Conservation (phyloP, 2,888 invertebrate species). For the Acleris holmiana region DNA sequence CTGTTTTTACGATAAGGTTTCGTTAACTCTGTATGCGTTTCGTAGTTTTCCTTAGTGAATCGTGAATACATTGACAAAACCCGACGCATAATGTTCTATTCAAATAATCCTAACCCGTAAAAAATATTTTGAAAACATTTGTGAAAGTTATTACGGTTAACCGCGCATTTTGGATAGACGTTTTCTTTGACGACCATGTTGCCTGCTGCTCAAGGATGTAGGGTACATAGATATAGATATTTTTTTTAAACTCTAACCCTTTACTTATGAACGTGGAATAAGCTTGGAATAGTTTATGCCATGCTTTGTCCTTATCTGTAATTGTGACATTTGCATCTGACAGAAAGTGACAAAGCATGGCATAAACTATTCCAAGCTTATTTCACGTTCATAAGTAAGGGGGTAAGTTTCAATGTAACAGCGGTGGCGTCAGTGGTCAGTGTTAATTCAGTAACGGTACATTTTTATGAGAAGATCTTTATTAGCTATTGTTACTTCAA, state of each 20-base stretch:
- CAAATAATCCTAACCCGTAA: slow-evolving; percentile 1
- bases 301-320: too few species aligned
- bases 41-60: not conserved
- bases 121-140: slow-evolving; percentile 38
- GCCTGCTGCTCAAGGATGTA: not conserved
- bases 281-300: too few species aligned
- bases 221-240: slow-evolving; percentile 11
- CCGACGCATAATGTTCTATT: not conserved
- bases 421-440: slow-evolving; percentile 11
- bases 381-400: too few species aligned
- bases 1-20: slow-evolving; percentile 19
- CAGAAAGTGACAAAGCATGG: too few species aligned
- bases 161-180: slow-evolving; percentile 39
- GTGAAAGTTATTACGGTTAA: slow-evolving; percentile 42
- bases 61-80: not conserved
- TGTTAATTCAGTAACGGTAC: slow-evolving; percentile 15
- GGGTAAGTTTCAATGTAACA: slow-evolving; percentile 9
- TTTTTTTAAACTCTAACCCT: too few species aligned
- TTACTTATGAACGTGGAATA: too few species aligned
- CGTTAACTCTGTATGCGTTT: not conserved
- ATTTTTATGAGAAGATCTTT: slow-evolving; percentile 16
- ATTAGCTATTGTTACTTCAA: slow-evolving; percentile 26
- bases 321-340: too few species aligned
- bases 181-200: slow-evolving; percentile 28
- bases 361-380: too few species aligned